Evolutionary conservation across 2,888 invertebrate species (phyloP).

Genomic region (Aphidius colemani): DNA sequence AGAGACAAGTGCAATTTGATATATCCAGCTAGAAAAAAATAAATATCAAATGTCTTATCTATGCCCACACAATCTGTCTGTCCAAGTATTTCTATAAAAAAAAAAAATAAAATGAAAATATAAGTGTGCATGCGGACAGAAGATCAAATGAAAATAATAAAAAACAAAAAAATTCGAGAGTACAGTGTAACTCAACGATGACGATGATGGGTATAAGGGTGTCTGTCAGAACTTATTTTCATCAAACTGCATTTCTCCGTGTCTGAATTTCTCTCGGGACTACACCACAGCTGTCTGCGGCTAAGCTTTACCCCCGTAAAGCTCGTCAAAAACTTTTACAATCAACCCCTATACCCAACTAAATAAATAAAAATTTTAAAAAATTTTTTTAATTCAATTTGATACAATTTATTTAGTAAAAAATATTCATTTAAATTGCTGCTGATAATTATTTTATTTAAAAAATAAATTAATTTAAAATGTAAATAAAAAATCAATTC

Average conservation of each 20-base stretch:
- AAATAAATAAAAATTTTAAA: not conserved
- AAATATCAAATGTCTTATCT: not conserved
- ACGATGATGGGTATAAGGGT: conserved; percentile 58
- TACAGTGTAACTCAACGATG: conserved; percentile 49
- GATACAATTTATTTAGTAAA: no score
- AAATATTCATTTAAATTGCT: no score
- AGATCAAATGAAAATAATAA: conserved; percentile 2
- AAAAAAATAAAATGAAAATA: conserved; percentile 22
- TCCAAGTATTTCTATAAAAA: no score
- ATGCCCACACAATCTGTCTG: conserved; percentile 2
- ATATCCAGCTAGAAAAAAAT: not conserved
- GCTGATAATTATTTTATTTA: no score
- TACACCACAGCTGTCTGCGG: conserved; percentile 52
- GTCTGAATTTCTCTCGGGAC: conserved; percentile 46
- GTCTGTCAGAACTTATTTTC: conserved; percentile 55
- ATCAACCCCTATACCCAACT: conserved; percentile 3
- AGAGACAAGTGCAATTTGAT: conserved; percentile 3
- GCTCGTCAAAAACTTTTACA: conserved; percentile 44
- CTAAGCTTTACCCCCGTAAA: conserved; percentile 47
- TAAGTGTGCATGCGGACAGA: conserved; percentile 7
- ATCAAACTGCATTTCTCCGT: conserved; percentile 46
- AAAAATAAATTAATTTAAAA: no score
- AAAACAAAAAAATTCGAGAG: conserved; percentile 31
- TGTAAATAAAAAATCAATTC: no score
- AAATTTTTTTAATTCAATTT: not conserved